Base-by-base conservation (phyloP, 2,888 invertebrate species). In the Falcaria lacertinaria region DNA sequence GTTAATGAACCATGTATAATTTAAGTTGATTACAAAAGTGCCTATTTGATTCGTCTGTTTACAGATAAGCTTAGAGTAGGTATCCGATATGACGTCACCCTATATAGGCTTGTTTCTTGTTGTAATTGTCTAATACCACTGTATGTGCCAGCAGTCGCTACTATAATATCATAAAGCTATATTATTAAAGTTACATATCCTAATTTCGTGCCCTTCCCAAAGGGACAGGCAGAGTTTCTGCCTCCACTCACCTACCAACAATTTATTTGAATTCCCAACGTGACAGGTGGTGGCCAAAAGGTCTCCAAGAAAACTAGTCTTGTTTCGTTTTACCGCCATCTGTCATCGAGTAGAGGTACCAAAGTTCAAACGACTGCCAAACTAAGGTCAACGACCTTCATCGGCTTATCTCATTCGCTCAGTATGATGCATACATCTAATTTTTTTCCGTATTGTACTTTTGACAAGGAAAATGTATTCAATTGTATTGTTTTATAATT, bases 321-420 rank as follows among this genome's bases (percentile, higher is more conserved):
- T 14, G 14, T 36, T 36, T 36, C 5, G 7, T 6, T 13, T 22
- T 25, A 54, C 0, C 45, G 74, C 71, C 72, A 75, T 71, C 80
- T 87, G 49, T 59, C 46, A 50, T 33, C 56, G 46, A 69, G 48
- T 52, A 58, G 87, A 47, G 4, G 65, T 50, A 86, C 80, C 60
- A 84, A 80, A 75, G 86, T 82, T 87, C 86, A 82, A 70, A 53
- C 54, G 58, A 70, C 80, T 80, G 74, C 85, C 85, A 79, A 87
- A 87, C 74, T 69, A 35, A 64, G 84, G 64, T 72, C 69, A 77
- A 76, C 50, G 80, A 81, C 73, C 80, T 57, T 75, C 72, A 69
- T n/a, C 41, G 48, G 53, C 44, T 52, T 54, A 56, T 48, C 47
- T 48, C 43, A 43, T 42, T 42, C 11, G 22, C 42, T 33, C 28